phyloP scores from a whole-genome alignment of 2,797 vertebrate species.

The Pteronotus mesoamericanus region DNA sequence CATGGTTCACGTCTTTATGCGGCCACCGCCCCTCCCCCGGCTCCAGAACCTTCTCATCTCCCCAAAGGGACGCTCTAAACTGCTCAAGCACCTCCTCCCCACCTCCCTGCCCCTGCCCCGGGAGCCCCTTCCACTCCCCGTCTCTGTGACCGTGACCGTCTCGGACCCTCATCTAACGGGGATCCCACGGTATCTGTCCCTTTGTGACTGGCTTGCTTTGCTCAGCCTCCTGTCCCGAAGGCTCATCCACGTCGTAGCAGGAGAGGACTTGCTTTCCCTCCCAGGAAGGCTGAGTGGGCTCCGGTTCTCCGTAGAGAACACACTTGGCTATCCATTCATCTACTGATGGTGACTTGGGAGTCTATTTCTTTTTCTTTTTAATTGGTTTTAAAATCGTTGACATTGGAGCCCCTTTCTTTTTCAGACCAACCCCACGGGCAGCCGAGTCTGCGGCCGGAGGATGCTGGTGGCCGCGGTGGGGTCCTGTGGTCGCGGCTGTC shows the following conservation, averaged over 20 bases:
- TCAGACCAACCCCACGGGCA: not conserved
- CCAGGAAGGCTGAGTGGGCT: not conserved
- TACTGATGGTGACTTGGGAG: not conserved
- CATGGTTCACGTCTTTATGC: not conserved
- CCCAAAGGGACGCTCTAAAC: too few species aligned
- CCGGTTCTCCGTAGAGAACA: fast-evolving
- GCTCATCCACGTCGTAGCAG: fast-evolving
- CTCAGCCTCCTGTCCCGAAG: not conserved
- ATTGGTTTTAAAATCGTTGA: too few species aligned
- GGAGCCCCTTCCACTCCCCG: too few species aligned
- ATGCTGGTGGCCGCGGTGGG: not conserved
- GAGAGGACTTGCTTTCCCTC: not conserved
- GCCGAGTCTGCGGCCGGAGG: not conserved
- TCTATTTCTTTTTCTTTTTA: not conserved
- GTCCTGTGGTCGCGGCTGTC: too few species aligned
- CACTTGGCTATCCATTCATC: not conserved
- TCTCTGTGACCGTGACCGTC: not conserved
- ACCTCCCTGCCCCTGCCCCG: too few species aligned
- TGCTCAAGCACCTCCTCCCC: too few species aligned
- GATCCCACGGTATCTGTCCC: not conserved
- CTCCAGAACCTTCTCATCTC: not conserved
- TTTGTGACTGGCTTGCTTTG: not conserved
- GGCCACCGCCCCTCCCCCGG: fast-evolving
- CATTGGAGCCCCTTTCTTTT: not conserved
- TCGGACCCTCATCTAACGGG: not conserved